Evolutionary conservation across 2,113 vertebrate genomes (phyloP).

Genomic region (Ariopsis seemanni): DNA sequence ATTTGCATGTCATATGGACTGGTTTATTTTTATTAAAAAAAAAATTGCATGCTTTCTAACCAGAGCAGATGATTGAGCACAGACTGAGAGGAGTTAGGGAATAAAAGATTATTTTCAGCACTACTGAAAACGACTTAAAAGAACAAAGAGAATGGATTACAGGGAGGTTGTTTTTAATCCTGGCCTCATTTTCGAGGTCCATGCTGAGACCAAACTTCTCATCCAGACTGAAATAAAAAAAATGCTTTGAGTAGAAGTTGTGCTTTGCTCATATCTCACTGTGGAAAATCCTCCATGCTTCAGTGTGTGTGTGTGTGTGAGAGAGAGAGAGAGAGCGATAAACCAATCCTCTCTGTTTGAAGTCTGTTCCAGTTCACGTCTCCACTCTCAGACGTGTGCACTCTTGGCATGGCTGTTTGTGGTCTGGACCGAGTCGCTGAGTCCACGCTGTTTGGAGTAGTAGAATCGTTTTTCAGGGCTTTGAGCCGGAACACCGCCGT

Average conservation of each 20-base stretch:
- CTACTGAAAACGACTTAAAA: neutral
- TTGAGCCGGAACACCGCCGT: slow-evolving; percentile 53
- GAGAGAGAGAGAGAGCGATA: neutral
- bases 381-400: slow-evolving; percentile 77
- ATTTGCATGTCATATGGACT: slow-evolving; percentile 10
- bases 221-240: neutral
- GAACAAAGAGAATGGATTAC: neutral
- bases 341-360: neutral
- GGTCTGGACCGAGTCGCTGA: slow-evolving; percentile 58
- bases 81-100: neutral
- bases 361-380: neutral
- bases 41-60: neutral
- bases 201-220: slow-evolving; percentile 9
- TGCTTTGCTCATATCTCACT: neutral
- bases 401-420: slow-evolving; percentile 89
- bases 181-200: slow-evolving; percentile 18
- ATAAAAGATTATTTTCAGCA: slow-evolving; percentile 14
- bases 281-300: slow-evolving; percentile 10
- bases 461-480: slow-evolving; percentile 82
- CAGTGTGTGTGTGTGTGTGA: slow-evolving; percentile 7
- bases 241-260: neutral
- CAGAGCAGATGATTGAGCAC: neutral
- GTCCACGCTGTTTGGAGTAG: slow-evolving; percentile 81
- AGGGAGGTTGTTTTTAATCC: neutral
- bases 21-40: too few relatives aligned